Evolutionary conservation across 2,888 invertebrate species (phyloP), one percentile per base, ranked within the genome.

Genomic region (Malthinus flaveolus): DNA sequence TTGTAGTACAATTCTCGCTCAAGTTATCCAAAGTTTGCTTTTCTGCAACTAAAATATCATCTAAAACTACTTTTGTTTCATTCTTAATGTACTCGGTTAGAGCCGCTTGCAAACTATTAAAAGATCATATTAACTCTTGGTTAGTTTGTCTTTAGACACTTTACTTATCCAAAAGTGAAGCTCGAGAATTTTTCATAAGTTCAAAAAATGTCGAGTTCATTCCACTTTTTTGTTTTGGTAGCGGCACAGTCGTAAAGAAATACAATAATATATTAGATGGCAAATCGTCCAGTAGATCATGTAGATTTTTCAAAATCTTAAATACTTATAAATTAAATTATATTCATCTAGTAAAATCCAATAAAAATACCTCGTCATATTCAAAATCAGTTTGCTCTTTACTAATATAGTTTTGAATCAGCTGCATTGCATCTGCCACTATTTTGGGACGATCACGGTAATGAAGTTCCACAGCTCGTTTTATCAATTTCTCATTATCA

Each of bases 201-300:
- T 51, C 53, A n/a, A 44, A 44, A 33, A 58, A 47, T 35, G 44
- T 51, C 12, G 61, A 58, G 7, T 7, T 52, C 5, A 23, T 53
- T 9, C 32, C 31, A 31, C 66, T 68, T 45, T 72, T 64, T 53
- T 49, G 15, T 33, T 72, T 68, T 1, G 77, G 76, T 65, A 75
- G 69, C 44, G 77, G 76, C 10, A 78, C 73, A 53, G 76, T 70
- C 8, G 76, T 76, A 47, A 78, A 64, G 51, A 75, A 71, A 61
- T 77, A 77, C 4, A 75, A 68, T 31, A 77, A 61, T 49, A 77
- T 75, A 50, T 75, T 71, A 8, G 73, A 65, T n/a, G 77, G 77
- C 45, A 78, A 62, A 66, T 75, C 75, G 10, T 36, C 73, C 71
- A 78, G 68, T 49, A 74, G 69, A 42, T 70, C 70, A 57, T 74